Percentiles rank a stretch among this genome's conserved stretches.
Conservation (phyloP, 2,797 vertebrate genomes). For the Hoplostethus mediterraneus region DNA sequence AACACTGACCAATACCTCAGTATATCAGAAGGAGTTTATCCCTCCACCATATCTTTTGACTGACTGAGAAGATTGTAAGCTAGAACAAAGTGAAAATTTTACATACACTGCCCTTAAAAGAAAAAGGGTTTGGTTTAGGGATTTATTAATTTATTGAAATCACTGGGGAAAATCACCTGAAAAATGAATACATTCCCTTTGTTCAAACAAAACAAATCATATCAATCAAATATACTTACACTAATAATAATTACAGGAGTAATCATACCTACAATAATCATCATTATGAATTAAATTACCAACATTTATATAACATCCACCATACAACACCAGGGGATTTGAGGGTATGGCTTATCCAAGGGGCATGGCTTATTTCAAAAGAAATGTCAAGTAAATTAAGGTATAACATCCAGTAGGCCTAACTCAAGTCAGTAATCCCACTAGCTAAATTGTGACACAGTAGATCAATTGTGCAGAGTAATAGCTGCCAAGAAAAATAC, state of each 20-base stretch:
- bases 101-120: constrained; percentile 11
- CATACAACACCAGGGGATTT: constrained; percentile 76
- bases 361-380: constrained; percentile 84
- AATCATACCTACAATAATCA: constrained; percentile 82
- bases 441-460: constrained; percentile 71
- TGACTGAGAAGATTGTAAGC: too few relatives aligned
- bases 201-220: constrained; percentile 81
- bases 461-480: constrained; percentile 78
- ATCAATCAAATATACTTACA: constrained; percentile 79
- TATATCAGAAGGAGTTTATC: too few relatives aligned
- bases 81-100: too few relatives aligned
- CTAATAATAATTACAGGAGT: constrained; percentile 70
- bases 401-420: constrained; percentile 80
- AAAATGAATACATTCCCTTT: constrained; percentile 84
- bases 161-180: constrained; percentile 80
- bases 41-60: too few relatives aligned
- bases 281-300: constrained; percentile 79
- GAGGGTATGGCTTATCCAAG: constrained; percentile 83
- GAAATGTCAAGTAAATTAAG: constrained; percentile 81
- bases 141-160: constrained; percentile 84
- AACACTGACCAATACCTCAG: too few relatives aligned
- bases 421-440: constrained; percentile 74
- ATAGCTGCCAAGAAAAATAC: constrained; percentile 80
- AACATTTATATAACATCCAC: constrained; percentile 79
- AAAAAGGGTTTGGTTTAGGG: constrained; percentile 49